phyloP scores from a whole-genome alignment of 2,113 vertebrate genomes.

The Channa maculata region DNA sequence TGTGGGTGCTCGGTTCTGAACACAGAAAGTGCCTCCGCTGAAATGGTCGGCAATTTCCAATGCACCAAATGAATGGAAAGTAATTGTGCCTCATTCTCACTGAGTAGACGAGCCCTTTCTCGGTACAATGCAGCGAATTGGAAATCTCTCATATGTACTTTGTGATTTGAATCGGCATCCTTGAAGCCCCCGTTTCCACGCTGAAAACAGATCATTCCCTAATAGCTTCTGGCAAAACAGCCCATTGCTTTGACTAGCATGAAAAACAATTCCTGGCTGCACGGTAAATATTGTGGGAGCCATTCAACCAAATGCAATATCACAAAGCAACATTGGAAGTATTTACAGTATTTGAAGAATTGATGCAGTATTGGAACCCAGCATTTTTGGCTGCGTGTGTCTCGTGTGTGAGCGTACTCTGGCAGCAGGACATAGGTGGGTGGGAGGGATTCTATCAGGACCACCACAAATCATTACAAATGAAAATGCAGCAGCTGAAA shows the following conservation, averaged over 20 bases:
- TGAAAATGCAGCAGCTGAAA: conserved; percentile 47
- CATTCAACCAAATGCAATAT: conserved; percentile 48
- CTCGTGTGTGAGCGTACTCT: neutral
- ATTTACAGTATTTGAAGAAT: conserved; percentile 37
- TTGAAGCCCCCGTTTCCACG: conserved; percentile 44
- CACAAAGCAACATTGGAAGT: conserved; percentile 21
- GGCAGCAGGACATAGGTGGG: neutral
- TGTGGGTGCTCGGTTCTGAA: conserved; percentile 11
- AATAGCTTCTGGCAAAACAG: conserved; percentile 63
- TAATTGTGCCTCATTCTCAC: conserved; percentile 45
- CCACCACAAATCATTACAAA: conserved; percentile 33
- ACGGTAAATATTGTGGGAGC: conserved; percentile 52
- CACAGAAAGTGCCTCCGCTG: conserved; percentile 5
- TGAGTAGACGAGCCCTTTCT: conserved; percentile 29
- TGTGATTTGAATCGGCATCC: conserved; percentile 55
- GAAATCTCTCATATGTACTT: conserved; percentile 45
- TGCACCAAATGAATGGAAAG: conserved; percentile 28
- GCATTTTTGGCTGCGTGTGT: conserved; percentile 23
- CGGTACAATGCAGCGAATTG: conserved; percentile 34
- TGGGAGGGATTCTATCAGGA: conserved; percentile 29
- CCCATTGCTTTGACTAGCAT: conserved; percentile 49
- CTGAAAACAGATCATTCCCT: conserved; percentile 58
- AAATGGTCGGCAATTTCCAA: conserved; percentile 39
- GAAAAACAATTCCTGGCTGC: conserved; percentile 58
- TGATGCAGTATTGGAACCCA: conserved; percentile 37